phyloP scores from a whole-genome alignment of 2,113 vertebrate genomes.

The Peucedramus taeniatus region DNA sequence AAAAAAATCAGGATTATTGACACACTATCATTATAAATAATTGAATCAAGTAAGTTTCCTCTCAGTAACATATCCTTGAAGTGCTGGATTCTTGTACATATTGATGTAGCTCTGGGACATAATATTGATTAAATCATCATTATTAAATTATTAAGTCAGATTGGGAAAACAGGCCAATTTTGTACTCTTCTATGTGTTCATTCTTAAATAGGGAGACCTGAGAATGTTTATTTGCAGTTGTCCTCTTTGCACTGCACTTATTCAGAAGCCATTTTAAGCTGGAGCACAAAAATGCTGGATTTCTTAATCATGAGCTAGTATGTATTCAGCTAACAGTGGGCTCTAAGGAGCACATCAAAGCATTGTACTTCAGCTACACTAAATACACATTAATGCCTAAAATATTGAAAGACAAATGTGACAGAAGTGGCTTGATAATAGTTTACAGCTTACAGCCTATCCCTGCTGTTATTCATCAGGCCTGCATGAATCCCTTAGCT shows the following conservation, averaged over 20 bases:
- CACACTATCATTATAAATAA: constrained; percentile 46
- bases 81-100: constrained; percentile 31
- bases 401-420: constrained; percentile 22
- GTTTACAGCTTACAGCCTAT: neutral
- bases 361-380: constrained; percentile 9
- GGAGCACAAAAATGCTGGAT: neutral
- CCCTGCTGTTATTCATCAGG: constrained; percentile 2
- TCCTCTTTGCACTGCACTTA: neutral
- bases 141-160: constrained; percentile 42
- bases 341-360: constrained; percentile 5
- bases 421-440: constrained; percentile 20
- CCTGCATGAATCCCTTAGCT: neutral
- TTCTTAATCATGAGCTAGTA: neutral
- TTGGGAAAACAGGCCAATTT: constrained; percentile 36
- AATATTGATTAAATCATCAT: constrained; percentile 58
- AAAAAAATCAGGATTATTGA: constrained; percentile 34
- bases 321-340: neutral
- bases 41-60: constrained; percentile 45
- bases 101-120: constrained; percentile 31
- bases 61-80: constrained; percentile 28
- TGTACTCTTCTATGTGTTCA: neutral
- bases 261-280: constrained; percentile 30
- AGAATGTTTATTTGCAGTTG: constrained; percentile 28
- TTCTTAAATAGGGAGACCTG: neutral
- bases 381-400: neutral